These are phyloP conservation scores for Pteropus alecto DNA, from an alignment of 2,113 vertebrate genomes.

Conservation along the genomic window DNA sequence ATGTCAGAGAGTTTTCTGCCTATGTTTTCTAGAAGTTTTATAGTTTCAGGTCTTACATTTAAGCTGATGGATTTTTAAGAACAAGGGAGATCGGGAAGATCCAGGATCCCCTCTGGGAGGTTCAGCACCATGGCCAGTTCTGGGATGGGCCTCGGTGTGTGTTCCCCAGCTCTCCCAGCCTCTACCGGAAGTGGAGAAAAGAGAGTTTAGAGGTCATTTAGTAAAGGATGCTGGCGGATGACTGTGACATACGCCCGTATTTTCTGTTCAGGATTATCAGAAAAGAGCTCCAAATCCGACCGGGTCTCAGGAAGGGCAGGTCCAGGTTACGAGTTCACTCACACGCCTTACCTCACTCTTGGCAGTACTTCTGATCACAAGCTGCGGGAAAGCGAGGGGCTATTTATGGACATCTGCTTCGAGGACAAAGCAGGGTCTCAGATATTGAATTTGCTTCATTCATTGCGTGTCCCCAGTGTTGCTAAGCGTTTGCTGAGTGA, in stretches of 20 bases:
- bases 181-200: background rate
- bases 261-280: background rate
- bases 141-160: accelerated
- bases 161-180: accelerated
- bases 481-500: background rate
- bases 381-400: background rate
- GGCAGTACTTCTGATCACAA: background rate
- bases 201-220: background rate
- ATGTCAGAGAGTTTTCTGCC: background rate
- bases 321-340: accelerated
- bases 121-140: conserved; percentile 45
- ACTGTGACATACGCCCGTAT: accelerated
- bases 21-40: background rate
- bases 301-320: background rate
- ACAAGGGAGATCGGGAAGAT: background rate
- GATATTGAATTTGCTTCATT: background rate
- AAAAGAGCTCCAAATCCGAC: background rate
- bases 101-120: accelerated
- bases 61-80: background rate
- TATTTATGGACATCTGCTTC: background rate
- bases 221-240: background rate
- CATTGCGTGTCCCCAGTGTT: too few relatives aligned
- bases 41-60: background rate
- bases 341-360: background rate
- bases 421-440: background rate